Evolutionary conservation across 2,888 invertebrate genomes (phyloP), one percentile per base, ranked within the genome.

Genomic region (Drosophila parthenogenetica): DNA sequence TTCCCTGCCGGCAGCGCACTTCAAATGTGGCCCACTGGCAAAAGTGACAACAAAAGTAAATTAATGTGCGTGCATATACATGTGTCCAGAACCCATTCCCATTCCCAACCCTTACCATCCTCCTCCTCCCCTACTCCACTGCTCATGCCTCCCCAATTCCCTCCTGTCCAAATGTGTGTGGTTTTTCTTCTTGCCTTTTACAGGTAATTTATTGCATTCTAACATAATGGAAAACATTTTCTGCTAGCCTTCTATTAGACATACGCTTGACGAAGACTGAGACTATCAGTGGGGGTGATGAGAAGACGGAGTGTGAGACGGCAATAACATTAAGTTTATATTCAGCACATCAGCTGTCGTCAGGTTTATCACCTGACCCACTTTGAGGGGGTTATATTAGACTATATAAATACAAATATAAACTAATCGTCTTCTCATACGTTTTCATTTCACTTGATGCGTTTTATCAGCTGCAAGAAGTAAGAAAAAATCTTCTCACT

Each of bases 191-290:
- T 81, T 87, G 89, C 78, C 81, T 82, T 45, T 82, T 86, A 73
- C 82, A 90, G 90, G 90, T 90, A 90, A 89, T 89, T 90, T 89
- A 90, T 89, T 90, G 90, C 90, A 77, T 80, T 81, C 87, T 87
- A 83, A 83, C 77, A 84, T 79, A 87, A 90, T 90, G 87, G 89
- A 87, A 89, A 87, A 89, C 89, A 87, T 85, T 89, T 50, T 85
- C 69, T 84, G 85, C 55, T 85, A 79, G 85, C 84, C 87, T 73
- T 75, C 77, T 72, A 77, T 80, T 69, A 73, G 86, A 67, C 69
- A 54, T 48, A 40, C 66, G 59, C 63, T 58, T 49, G 64, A 55
- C 68, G 51, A 63, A 25, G 59, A 67, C 32, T 53, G 66, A 53
- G 57, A 64, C 19, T 17, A 16, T 17, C 46, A 10, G 14, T 1